Conservation (phyloP, 1,140 invertebrate genomes). For the Drosophila sp. region DNA sequence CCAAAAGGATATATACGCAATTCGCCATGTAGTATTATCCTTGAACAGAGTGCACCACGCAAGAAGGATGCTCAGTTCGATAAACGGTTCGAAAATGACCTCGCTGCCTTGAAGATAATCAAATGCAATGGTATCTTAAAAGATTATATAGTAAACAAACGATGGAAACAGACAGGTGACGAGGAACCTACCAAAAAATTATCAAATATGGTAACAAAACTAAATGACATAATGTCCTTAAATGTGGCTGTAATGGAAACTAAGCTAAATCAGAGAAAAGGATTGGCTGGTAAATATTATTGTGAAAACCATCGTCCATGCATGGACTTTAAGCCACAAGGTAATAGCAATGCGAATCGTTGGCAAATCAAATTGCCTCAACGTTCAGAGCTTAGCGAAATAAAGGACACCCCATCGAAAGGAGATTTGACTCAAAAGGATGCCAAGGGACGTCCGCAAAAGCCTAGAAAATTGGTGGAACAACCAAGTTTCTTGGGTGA, state of each 20-base stretch:
- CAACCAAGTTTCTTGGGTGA: not conserved
- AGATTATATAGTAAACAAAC: constrained; percentile 29
- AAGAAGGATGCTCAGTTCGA: not conserved
- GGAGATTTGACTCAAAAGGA: not conserved
- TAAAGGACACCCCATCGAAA: not conserved
- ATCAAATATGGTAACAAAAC: constrained; percentile 1
- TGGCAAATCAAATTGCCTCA: constrained; percentile 12
- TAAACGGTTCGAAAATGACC: not conserved
- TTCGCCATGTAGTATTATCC: not conserved
- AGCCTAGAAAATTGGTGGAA: not conserved
- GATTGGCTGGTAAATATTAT: not conserved
- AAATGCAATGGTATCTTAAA: constrained; percentile 30
- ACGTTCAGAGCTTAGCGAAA: not conserved
- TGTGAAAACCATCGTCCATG: not conserved
- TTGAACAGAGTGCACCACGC: not conserved
- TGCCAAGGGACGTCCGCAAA: not conserved
- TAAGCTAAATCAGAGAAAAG: not conserved
- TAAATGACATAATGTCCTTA: constrained; percentile 10
- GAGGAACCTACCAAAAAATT: not conserved
- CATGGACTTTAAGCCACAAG: constrained; percentile 22
- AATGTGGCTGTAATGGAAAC: not conserved
- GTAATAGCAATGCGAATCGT: not conserved
- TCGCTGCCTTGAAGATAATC: constrained; percentile 1
- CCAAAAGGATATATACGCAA: not conserved
- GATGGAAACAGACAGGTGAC: not conserved